Evolutionary conservation across 2,888 invertebrate genomes (phyloP), one percentile per base, ranked within the genome.

Genomic region (Sinotaia quadrata): DNA sequence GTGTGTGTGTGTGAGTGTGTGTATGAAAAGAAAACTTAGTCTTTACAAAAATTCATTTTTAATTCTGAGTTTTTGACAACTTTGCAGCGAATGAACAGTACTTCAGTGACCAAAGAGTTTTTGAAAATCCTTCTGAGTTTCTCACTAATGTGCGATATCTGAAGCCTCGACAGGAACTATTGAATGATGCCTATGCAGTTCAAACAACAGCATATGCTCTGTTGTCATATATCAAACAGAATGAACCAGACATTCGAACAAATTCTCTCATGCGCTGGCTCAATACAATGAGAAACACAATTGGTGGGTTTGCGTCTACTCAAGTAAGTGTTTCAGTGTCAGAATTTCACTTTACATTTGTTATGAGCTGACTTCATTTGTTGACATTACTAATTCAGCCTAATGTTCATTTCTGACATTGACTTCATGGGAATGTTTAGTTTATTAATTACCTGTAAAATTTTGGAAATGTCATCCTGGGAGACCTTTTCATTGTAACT

Each of bases 121-220:
- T 79, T 41, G 75, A 74, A 21, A 87, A 86, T 68, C 84, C 83
- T 8, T 81, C 81, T 2, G 80, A 81, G 18, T 82, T 85, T 33
- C 74, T 79, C 52, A 82, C 84, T 74, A 85, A 79, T n/a, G 80
- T 86, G 85, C 95, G 95, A 8, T 97, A 95, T 91, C 90, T 94
- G 0, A 89, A 96, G 72, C 96, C 97, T 0, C 92, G 97, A 0
- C 89, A 95, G 69, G 83, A 83, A 62, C 78, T 84, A 66, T 95
- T 96, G 0, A 95, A 96, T 87, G 98, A 98, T 89, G 92, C 95
- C 0, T 93, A 94, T 85, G 97, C 97, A 87, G 93, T 97, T 56
- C 96, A 96, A 84, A 93, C 97, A 0, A 98, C 97, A 0, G 94
- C 97, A 0, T 97, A 96, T 87, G 97, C 95, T 0, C 89, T 98